Evolutionary conservation across 1,140 invertebrate genomes (phyloP).

Genomic region (Drosophila repleta): DNA sequence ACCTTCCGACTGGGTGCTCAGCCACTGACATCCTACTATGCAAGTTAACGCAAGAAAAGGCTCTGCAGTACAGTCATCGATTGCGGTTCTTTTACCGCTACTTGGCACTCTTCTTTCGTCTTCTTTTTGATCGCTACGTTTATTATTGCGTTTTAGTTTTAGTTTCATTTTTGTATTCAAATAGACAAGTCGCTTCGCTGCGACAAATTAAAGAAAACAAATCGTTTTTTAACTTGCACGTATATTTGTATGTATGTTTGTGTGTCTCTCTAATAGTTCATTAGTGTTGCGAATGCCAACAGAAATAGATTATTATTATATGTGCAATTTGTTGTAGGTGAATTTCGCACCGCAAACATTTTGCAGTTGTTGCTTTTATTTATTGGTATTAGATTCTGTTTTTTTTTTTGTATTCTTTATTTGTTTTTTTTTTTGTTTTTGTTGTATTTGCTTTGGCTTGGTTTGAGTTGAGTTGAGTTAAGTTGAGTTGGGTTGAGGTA

Average conservation of each 20-base stretch:
- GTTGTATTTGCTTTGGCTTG: slow-evolving; percentile 40
- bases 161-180: too few relatives aligned
- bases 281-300: slow-evolving; percentile 19
- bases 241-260: neutral
- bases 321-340: slow-evolving; percentile 32
- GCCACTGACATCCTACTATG: slow-evolving; percentile 11
- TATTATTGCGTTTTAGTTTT: too few relatives aligned
- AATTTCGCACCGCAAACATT: slow-evolving; percentile 18
- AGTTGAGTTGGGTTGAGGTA: slow-evolving; percentile 37
- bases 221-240: too few relatives aligned
- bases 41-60: too few relatives aligned
- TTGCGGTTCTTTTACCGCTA: too few relatives aligned
- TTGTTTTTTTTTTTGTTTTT: slow-evolving; percentile 7
- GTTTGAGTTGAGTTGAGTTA: too few relatives aligned
- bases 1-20: slow-evolving; percentile 14
- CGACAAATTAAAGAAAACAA: too few relatives aligned
- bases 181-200: too few relatives aligned
- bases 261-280: slow-evolving; percentile 18
- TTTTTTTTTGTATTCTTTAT: slow-evolving; percentile 3
- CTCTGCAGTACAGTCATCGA: too few relatives aligned
- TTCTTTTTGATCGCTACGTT: too few relatives aligned
- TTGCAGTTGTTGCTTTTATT: slow-evolving; percentile 13
- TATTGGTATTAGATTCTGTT: slow-evolving; percentile 6
- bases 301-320: slow-evolving; percentile 21
- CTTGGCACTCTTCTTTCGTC: too few relatives aligned